These are phyloP conservation scores for Manduca sexta DNA, from an alignment of 1,140 invertebrate species.

Conservation along the genomic window DNA sequence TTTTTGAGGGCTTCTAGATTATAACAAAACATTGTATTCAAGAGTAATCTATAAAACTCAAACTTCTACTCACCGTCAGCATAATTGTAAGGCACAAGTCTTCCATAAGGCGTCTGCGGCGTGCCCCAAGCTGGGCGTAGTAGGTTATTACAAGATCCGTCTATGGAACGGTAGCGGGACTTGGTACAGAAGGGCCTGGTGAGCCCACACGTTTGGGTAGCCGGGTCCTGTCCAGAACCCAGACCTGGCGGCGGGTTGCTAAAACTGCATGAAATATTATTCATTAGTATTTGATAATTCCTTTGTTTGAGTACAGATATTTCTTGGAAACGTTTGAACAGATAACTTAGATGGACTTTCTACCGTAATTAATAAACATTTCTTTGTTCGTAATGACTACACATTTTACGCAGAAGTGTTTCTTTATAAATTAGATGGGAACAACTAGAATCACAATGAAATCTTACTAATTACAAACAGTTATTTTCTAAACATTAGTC, in stretches of 20 bases:
- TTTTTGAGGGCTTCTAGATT: too few species aligned
- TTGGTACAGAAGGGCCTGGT: conserved; percentile 43
- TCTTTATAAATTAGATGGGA: too few species aligned
- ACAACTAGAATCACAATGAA: too few species aligned
- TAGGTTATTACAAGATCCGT: conserved; percentile 92
- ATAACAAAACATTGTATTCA: too few species aligned
- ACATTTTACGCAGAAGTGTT: too few species aligned
- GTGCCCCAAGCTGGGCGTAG: conserved; percentile 81
- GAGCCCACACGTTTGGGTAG: conserved; percentile 48
- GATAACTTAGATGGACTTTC: background rate
- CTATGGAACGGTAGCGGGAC: conserved; percentile 76
- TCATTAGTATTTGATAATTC: too few species aligned
- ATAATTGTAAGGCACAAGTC: conserved; percentile 87
- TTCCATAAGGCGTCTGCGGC: conserved; percentile 77
- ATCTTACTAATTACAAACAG: too few species aligned
- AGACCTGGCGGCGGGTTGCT: conserved; percentile 56
- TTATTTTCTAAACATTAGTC: too few species aligned
- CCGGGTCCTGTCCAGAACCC: conserved; percentile 35
- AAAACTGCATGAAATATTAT: conserved; percentile 56
- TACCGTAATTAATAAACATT: too few species aligned
- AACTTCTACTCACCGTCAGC: conserved; percentile 79
- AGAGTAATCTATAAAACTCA: too few species aligned
- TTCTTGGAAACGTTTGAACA: background rate
- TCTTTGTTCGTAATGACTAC: too few species aligned
- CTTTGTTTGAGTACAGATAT: too few species aligned